A percentile compares a stretch with the other conserved stretches of the same genome.
Evolutionary conservation across 2,888 invertebrate species (phyloP).

Genomic region (Eupithecia exiguata): DNA sequence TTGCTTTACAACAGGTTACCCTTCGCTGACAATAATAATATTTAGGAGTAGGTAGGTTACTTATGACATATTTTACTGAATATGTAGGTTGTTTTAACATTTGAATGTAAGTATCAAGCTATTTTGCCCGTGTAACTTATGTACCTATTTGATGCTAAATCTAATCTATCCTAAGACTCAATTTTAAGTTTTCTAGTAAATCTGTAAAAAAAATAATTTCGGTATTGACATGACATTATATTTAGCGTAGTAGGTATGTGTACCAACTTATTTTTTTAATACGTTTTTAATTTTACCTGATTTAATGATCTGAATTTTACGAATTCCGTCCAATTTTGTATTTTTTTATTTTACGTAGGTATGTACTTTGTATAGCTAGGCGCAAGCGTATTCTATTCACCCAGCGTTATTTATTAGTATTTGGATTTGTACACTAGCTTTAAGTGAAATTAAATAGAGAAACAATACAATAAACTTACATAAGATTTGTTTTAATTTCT

Average conservation of each 20-base stretch:
- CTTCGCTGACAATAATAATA: conserved; percentile 6
- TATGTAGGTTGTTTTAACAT: not conserved
- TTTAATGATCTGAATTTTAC: conserved; percentile 48
- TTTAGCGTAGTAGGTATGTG: not conserved
- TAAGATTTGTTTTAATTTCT: not conserved
- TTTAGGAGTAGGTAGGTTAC: not conserved
- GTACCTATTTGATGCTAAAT: not conserved
- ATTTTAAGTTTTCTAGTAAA: not conserved
- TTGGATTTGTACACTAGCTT: not conserved
- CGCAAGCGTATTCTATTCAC: not conserved
- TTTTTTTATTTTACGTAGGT: conserved; percentile 43
- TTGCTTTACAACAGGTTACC: not conserved
- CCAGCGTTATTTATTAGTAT: not conserved
- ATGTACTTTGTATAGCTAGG: conserved; percentile 10
- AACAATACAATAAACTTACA: not conserved
- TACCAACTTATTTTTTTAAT: conserved; percentile 12
- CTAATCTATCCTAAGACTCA: not conserved
- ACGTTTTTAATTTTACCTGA: conserved; percentile 36
- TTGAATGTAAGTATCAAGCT: not conserved
- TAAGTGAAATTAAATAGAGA: not conserved
- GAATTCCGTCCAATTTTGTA: conserved; percentile 64
- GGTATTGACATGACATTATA: not conserved
- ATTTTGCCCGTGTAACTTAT: not conserved
- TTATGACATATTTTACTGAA: not conserved
- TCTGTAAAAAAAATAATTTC: not conserved